Percentiles rank a stretch among this genome's conserved stretches.
phyloP scores from a whole-genome alignment of 2,888 invertebrate genomes.

The Prenolepis imparis region DNA sequence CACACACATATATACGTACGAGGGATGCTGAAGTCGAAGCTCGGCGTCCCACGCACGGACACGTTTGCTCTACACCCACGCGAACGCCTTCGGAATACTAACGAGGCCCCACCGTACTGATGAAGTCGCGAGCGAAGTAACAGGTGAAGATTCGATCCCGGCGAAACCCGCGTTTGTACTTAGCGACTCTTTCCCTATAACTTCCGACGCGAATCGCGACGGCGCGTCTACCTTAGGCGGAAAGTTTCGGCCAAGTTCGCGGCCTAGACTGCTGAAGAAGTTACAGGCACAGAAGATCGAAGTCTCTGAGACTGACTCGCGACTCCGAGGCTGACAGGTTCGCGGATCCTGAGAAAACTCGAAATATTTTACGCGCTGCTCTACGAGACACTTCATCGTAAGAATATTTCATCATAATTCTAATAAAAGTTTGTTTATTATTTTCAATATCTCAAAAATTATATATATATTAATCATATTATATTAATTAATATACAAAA shows the following conservation, averaged over 20 bases:
- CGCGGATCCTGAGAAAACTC: not conserved
- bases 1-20: not conserved
- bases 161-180: not conserved
- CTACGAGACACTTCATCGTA: not conserved
- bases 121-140: conserved; percentile 61
- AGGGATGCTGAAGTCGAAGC: not conserved
- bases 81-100: conserved; percentile 58
- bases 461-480: too few species aligned
- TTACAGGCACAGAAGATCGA: not conserved
- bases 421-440: not conserved
- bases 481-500: not conserved
- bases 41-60: conserved; percentile 42
- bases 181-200: conserved; percentile 24
- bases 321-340: not conserved
- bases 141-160: conserved; percentile 51
- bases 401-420: not conserved
- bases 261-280: not conserved
- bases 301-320: not conserved
- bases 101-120: conserved; percentile 42
- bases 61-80: conserved; percentile 45
- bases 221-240: not conserved
- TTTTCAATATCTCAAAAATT: not conserved
- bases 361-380: conserved; percentile 3
- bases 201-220: conserved; percentile 19
- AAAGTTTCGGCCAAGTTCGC: conserved; percentile 37